phyloP scores from a whole-genome alignment of 2,888 invertebrate species.

The Bombyx huttoni region DNA sequence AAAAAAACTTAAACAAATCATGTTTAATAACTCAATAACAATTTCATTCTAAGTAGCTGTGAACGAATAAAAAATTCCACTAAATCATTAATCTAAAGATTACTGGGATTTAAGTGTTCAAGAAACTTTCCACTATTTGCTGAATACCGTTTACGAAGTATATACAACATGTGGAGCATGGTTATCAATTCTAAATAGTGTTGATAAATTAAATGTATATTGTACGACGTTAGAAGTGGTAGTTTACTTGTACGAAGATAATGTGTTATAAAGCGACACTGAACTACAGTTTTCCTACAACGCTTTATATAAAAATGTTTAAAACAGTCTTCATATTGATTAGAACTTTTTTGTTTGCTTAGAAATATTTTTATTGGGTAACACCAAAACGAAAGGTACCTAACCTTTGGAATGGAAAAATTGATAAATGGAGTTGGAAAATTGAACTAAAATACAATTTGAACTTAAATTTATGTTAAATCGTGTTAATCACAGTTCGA shows the following conservation, averaged over 20 bases:
- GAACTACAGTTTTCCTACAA: too few species aligned
- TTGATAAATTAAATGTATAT: constrained; percentile 11
- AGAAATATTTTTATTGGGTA: too few species aligned
- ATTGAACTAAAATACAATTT: too few species aligned
- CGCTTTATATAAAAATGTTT: too few species aligned
- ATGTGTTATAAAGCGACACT: too few species aligned
- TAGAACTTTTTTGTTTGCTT: too few species aligned
- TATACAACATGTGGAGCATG: constrained; percentile 11
- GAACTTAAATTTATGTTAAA: too few species aligned
- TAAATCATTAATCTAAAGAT: constrained; percentile 43
- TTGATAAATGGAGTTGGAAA: too few species aligned
- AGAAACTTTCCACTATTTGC: constrained; percentile 47
- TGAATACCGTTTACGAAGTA: constrained; percentile 11
- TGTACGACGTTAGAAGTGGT: constrained; percentile 4
- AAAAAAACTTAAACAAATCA: constrained; percentile 5
- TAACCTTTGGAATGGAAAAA: too few species aligned
- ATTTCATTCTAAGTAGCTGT: constrained; percentile 14
- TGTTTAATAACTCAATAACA: constrained; percentile 2
- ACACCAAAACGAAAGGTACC: too few species aligned
- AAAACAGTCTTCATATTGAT: too few species aligned
- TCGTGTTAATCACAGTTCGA: too few species aligned
- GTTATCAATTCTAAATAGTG: constrained; percentile 23
- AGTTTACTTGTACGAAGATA: background rate
- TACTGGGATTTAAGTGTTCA: constrained; percentile 23
- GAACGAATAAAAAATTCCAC: constrained; percentile 45